Base-by-base conservation (phyloP, 2,888 invertebrate species). In the Hirtodrosophila confusa region DNA sequence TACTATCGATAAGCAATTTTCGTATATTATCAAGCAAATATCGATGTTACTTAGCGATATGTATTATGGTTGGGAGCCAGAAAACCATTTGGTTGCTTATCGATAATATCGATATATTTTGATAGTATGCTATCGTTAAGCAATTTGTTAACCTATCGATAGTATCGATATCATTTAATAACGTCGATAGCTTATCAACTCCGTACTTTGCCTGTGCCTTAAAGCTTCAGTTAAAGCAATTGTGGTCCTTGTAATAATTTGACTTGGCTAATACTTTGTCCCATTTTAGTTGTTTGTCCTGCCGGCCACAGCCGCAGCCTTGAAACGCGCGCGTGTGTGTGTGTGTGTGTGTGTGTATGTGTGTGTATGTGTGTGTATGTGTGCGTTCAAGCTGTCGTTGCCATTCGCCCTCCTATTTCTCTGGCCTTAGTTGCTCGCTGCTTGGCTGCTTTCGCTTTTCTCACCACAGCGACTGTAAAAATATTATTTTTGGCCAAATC, bases 391-490 rank as follows among this genome's bases (percentile, higher is more conserved):
- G 5, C 27, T 27, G 4, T 27, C 3, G 5, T 27, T 27, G 4
- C 27, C 3, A 2, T 27, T 27, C 2, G 1, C 0, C 27, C 27
- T 37, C 49, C 31, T 29, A n/a, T 36, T 66, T 54, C 65, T 9
- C 8, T 27, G 7, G 23, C 31, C 11, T 33, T 39, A 36, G 47
- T 1, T 29, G 24, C 29, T 23, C 47, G 31, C 44, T 41, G 37
- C 35, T 40, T 43, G 57, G 41, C 45, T 56, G 64, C 80, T 66
- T 67, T 71, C 71, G 62, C 61, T 73, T 74, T 69, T 61, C 31
- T 12, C 57, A 35, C 61, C 57, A 43, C 67, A 44, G 29, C 49
- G 45, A 39, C 63, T 53, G 23, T 36, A 45, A 53, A 73, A 65
- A 61, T 65, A 56, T 69, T 60, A 39, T 63, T 60, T 65, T 61